phyloP scores from a whole-genome alignment of 2,797 vertebrate species.

The Liasis olivaceus region DNA sequence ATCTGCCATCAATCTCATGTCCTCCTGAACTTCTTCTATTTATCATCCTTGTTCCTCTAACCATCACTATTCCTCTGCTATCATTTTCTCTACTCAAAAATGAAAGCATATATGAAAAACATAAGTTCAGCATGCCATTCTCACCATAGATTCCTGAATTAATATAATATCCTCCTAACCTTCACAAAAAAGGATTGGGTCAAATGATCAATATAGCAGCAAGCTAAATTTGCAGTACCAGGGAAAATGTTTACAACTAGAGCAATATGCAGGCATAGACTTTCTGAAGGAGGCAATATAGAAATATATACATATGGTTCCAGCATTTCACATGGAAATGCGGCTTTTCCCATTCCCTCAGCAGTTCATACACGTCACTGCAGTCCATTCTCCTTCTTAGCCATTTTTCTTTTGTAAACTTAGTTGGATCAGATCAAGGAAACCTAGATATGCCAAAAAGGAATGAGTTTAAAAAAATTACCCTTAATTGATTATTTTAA shows the following conservation, averaged over 20 bases:
- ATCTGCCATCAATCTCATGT: not conserved
- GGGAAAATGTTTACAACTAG: not conserved
- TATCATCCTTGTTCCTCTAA: not conserved
- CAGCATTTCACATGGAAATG: not conserved
- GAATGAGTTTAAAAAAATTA: not conserved
- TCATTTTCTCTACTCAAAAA: not conserved
- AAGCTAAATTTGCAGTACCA: not conserved
- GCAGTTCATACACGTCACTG: not conserved
- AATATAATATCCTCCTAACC: not conserved
- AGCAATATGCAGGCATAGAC: not conserved
- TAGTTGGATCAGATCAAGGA: not conserved
- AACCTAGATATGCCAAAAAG: not conserved
- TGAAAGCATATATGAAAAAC: not conserved
- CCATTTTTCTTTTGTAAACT: not conserved
- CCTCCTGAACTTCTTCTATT: not conserved
- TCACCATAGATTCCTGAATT: not conserved
- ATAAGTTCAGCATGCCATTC: not conserved
- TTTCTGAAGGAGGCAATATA: not conserved
- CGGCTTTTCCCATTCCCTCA: not conserved
- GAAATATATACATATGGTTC: not conserved
- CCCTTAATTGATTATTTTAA: not conserved
- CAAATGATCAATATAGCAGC: not conserved
- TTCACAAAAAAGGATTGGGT: not conserved
- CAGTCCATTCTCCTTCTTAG: not conserved
- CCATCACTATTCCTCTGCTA: not conserved